phyloP scores from a whole-genome alignment of 2,113 vertebrate species.

The Cyprinodon tularosa region DNA sequence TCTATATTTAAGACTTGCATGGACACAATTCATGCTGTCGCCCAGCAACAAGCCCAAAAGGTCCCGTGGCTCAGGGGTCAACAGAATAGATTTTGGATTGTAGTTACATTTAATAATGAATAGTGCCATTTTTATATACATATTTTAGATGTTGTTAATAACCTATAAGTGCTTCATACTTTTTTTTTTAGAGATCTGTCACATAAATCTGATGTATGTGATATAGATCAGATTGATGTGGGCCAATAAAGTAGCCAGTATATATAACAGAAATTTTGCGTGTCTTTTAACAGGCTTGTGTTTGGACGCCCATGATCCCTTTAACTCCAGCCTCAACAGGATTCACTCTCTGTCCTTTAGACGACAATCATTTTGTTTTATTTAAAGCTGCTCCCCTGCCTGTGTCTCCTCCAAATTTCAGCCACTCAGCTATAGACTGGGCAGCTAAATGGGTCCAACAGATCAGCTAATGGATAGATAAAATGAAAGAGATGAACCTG shows the following conservation, averaged over 20 bases:
- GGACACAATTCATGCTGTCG: background rate
- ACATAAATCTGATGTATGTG: background rate
- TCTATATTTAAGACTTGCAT: background rate
- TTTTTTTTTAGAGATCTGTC: background rate
- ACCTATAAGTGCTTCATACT: background rate
- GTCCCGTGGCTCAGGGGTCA: background rate
- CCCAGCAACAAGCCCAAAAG: background rate
- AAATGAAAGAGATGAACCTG: background rate
- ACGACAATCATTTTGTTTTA: background rate
- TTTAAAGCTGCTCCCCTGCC: slow-evolving; percentile 6
- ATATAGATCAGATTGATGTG: background rate
- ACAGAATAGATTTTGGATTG: slow-evolving; percentile 11
- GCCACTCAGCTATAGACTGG: background rate
- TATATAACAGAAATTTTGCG: background rate
- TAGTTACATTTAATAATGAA: background rate
- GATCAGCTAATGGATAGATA: background rate
- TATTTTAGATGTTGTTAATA: background rate
- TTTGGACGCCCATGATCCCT: background rate
- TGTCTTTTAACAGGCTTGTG: background rate
- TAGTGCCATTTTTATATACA: background rate
- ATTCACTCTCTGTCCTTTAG: background rate
- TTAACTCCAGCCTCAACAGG: background rate
- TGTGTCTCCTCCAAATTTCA: background rate
- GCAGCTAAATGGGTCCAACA: slow-evolving; percentile 11
- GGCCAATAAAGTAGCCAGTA: background rate